Base-by-base conservation (phyloP, 2,888 invertebrate genomes). In the Zygothrica quintamaculata region DNA sequence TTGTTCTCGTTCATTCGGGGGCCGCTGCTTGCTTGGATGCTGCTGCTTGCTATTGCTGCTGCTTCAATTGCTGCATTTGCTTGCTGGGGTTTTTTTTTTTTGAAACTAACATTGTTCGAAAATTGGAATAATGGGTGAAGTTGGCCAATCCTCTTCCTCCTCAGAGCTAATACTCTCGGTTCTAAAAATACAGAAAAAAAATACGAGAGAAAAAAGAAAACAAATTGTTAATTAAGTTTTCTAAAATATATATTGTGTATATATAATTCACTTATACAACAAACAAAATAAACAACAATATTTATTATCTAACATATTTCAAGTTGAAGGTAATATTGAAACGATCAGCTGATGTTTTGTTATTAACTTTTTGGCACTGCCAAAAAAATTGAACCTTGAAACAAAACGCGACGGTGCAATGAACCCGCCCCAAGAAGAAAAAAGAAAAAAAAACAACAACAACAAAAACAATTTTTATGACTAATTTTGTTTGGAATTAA, bases 71-170 rank as follows among this genome's bases (percentile, higher is more conserved):
- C 18, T 22, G 18, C 18, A 3, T 22, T 5, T 73, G 65, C 65
- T 74, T n/a, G n/a, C n/a, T n/a, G n/a, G 69, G 56, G 47, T 68
- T 51, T 22, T 67, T 70, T n/a, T n/a, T n/a, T n/a, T n/a, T n/a
- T n/a, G n/a, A n/a, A n/a, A 88, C 84, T 90, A 91, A 90, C 91
- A 91, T 86, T 91, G 90, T 84, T 91, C 91, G 84, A 91, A 91
- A 85, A 94, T 93, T 40, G 93, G 93, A 77, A 94, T 91, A 12
- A 93, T 92, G 58, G 93, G 93, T 87, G 93, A 93, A 71, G 93
- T 92, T 60, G 93, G 94, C 93, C 93, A 94, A 87, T 94, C 93
- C 46, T 92, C 92, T 75, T 91, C 92, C 80, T 92, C 92, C 82
- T 92, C 92, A 46, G 91, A 92, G 88, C 92, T 93, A 65, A 92